These are phyloP conservation scores for Isichthys henryi DNA, from an alignment of 2,113 vertebrate genomes.

Conservation along the genomic window DNA sequence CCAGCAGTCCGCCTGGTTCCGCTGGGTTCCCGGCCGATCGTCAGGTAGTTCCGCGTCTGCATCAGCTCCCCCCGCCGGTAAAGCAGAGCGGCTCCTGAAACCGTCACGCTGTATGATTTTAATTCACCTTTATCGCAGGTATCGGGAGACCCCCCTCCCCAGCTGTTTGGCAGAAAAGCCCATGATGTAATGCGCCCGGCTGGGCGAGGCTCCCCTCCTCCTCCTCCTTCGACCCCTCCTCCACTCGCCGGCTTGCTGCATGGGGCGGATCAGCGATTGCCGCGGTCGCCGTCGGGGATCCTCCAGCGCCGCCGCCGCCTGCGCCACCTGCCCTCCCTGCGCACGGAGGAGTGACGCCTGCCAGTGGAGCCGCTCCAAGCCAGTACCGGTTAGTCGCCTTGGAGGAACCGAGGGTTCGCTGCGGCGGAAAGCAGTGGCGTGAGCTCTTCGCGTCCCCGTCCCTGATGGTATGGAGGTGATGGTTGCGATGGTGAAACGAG, in stretches of 20 bases:
- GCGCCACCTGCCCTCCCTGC: constrained; percentile 1
- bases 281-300: constrained; percentile 11
- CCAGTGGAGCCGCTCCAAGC: not conserved
- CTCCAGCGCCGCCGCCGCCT: not conserved
- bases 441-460: constrained; percentile 32
- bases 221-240: not conserved
- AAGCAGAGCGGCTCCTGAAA: not conserved
- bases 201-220: constrained; percentile 4
- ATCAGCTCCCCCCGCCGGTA: not conserved
- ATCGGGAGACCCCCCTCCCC: constrained; percentile 5
- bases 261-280: not conserved
- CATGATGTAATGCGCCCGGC: constrained; percentile 26
- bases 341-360: not conserved
- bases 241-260: not conserved
- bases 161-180: constrained; percentile 14
- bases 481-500: constrained; percentile 62
- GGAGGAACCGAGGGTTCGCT: not conserved
- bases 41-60: not conserved
- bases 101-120: not conserved
- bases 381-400: not conserved
- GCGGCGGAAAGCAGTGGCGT: constrained; percentile 24
- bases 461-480: constrained; percentile 50
- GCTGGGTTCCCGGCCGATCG: not conserved
- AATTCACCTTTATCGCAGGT: not conserved
- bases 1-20: not conserved